Evolutionary conservation across 2,888 invertebrate genomes (phyloP).

Genomic region (Dasysyrphus tricinctus): DNA sequence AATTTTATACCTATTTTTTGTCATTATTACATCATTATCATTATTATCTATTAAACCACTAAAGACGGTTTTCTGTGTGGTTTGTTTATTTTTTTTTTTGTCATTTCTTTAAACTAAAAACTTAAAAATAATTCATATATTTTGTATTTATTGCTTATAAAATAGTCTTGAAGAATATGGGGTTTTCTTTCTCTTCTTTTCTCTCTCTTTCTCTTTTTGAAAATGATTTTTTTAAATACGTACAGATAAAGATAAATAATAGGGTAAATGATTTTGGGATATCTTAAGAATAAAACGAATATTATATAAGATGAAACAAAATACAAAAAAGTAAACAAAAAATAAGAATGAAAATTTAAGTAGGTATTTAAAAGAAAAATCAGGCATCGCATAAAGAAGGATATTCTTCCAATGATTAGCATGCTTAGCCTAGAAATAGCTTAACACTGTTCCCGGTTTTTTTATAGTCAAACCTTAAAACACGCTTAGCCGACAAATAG

Average conservation of each 20-base stretch:
- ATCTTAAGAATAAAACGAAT: neutral
- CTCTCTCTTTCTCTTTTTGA: slow-evolving; percentile 24
- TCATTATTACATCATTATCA: slow-evolving; percentile 9
- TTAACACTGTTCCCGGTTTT: neutral
- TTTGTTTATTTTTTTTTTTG: slow-evolving; percentile 7
- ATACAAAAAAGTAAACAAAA: neutral
- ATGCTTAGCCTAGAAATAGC: neutral
- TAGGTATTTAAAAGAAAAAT: neutral
- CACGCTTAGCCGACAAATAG: too few relatives aligned
- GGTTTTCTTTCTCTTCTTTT: neutral
- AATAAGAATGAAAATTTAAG: neutral
- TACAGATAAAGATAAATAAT: slow-evolving; percentile 23
- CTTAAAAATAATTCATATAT: slow-evolving; percentile 51
- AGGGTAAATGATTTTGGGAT: slow-evolving; percentile 4
- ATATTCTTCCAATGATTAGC: neutral
- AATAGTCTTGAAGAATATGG: slow-evolving; percentile 38
- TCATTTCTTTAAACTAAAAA: slow-evolving; percentile 40
- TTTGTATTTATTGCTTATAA: slow-evolving; percentile 55
- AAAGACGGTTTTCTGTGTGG: slow-evolving; percentile 2
- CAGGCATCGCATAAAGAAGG: neutral
- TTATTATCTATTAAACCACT: neutral
- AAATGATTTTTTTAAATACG: slow-evolving; percentile 1
- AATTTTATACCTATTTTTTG: slow-evolving; percentile 16
- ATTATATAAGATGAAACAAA: neutral
- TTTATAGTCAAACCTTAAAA: neutral